A percentile compares a stretch with the other conserved stretches of the same genome.
Conservation (phyloP, 2,888 invertebrate species). For the Patella depressa region DNA sequence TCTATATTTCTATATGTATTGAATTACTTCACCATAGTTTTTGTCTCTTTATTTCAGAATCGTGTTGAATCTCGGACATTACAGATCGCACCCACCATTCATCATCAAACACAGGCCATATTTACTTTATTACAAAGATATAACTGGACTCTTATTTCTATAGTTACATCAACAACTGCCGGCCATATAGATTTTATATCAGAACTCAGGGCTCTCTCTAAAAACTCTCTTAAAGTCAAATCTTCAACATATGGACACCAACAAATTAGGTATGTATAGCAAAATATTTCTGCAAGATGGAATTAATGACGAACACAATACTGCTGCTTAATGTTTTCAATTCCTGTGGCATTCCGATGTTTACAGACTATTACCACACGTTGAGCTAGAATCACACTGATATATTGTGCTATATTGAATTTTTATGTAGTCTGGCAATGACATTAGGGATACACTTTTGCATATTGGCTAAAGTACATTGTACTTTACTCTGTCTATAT, state of each 20-base stretch:
- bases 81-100: slow-evolving; percentile 41
- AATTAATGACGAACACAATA: too few species aligned
- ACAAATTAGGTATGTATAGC: slow-evolving; percentile 9
- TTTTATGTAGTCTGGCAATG: too few species aligned
- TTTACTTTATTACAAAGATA: slow-evolving; percentile 35
- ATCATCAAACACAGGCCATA: slow-evolving; percentile 39
- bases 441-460: too few species aligned
- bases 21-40: neutral
- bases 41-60: slow-evolving; percentile 22
- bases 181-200: slow-evolving; percentile 35
- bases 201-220: slow-evolving; percentile 22
- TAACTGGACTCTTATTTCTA: slow-evolving; percentile 40
- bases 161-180: slow-evolving; percentile 36
- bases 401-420: too few species aligned
- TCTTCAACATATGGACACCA: slow-evolving; percentile 19
- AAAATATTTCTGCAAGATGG: neutral
- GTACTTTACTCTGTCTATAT: too few species aligned
- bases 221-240: slow-evolving; percentile 21
- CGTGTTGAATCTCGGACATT: slow-evolving; percentile 29
- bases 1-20: neutral
- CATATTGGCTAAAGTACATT: too few species aligned
- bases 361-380: too few species aligned
- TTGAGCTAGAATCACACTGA: too few species aligned
- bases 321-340: too few species aligned
- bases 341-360: too few species aligned